phyloP scores from a whole-genome alignment of 2,797 vertebrate genomes.

The Percopsis omiscomaycus region DNA sequence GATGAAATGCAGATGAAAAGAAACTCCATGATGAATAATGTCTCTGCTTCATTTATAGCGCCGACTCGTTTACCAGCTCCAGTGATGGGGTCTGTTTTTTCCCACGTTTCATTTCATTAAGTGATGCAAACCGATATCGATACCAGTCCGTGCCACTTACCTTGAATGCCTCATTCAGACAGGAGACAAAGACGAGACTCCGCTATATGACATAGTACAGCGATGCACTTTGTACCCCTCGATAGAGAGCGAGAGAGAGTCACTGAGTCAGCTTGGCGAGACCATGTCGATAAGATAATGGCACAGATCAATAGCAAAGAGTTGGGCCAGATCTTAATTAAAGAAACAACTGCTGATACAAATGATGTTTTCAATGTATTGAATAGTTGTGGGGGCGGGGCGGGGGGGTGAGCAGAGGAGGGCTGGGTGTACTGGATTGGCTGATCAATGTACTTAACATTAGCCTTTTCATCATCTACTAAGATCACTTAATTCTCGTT shows the following conservation, averaged over 20 bases:
- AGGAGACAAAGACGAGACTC: conserved; percentile 64
- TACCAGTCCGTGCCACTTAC: conserved; percentile 72
- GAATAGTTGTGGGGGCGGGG: conserved; percentile 67
- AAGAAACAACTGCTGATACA: conserved; percentile 96
- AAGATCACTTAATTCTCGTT: conserved; percentile 77
- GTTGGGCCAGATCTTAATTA: conserved; percentile 93
- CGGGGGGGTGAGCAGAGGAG: conserved; percentile 30
- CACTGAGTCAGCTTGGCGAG: conserved; percentile 81
- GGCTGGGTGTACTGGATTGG: conserved; percentile 67
- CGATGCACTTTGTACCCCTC: conserved; percentile 67
- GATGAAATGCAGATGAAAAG: conserved; percentile 29
- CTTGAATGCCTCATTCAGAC: conserved; percentile 63
- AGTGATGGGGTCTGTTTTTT: conserved; percentile 63
- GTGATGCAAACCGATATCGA: conserved; percentile 71
- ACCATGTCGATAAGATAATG: conserved; percentile 88
- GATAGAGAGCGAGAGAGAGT: conserved; percentile 74
- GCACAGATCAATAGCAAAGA: conserved; percentile 87
- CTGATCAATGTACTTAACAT: conserved; percentile 84
- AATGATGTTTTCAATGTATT: conserved; percentile 91
- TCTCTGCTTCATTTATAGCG: conserved; percentile 25
- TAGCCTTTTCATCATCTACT: conserved; percentile 84
- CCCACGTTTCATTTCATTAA: conserved; percentile 77
- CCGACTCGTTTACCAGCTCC: conserved; percentile 41
- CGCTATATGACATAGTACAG: conserved; percentile 68
- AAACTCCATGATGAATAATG: conserved; percentile 33